Conservation (phyloP, 2,888 invertebrate genomes). For the Apamea epomidion region DNA sequence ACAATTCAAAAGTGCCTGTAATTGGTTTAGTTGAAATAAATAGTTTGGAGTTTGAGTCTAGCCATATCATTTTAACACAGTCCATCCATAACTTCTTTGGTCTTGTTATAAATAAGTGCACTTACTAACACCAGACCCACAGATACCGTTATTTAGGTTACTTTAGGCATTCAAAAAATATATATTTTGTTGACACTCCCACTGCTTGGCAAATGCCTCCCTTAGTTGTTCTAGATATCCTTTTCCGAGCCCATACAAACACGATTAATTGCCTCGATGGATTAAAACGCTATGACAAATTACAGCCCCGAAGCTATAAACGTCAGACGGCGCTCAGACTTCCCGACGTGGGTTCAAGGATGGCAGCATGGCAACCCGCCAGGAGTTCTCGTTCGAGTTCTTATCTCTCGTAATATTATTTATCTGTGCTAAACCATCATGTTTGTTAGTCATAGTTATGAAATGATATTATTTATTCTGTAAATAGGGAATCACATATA, state of each 20-base stretch:
- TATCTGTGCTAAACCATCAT: constrained; percentile 16
- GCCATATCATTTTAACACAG: too few species aligned
- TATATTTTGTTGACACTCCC: too few species aligned
- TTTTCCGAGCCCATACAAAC: background rate
- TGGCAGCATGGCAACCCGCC: constrained; percentile 30
- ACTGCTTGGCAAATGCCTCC: background rate
- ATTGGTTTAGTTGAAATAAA: too few species aligned
- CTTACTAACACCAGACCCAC: too few species aligned
- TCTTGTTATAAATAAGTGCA: too few species aligned
- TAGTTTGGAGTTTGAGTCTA: too few species aligned
- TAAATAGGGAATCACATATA: background rate
- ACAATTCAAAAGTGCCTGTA: too few species aligned
- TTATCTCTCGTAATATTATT: constrained; percentile 31
- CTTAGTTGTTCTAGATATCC: background rate
- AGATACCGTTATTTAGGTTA: background rate
- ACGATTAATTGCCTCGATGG: background rate
- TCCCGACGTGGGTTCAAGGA: constrained; percentile 38
- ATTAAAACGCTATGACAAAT: background rate
- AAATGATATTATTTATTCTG: background rate
- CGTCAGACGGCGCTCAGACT: constrained; percentile 41
- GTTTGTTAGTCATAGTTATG: constrained; percentile 14
- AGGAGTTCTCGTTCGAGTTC: constrained; percentile 28
- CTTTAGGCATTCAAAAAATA: too few species aligned
- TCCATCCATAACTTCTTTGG: too few species aligned
- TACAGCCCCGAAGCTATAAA: background rate